Percentiles rank a stretch among this genome's conserved stretches.
Evolutionary conservation across 2,113 vertebrate genomes (phyloP).

Genomic region (Gadus chalcogrammus): DNA sequence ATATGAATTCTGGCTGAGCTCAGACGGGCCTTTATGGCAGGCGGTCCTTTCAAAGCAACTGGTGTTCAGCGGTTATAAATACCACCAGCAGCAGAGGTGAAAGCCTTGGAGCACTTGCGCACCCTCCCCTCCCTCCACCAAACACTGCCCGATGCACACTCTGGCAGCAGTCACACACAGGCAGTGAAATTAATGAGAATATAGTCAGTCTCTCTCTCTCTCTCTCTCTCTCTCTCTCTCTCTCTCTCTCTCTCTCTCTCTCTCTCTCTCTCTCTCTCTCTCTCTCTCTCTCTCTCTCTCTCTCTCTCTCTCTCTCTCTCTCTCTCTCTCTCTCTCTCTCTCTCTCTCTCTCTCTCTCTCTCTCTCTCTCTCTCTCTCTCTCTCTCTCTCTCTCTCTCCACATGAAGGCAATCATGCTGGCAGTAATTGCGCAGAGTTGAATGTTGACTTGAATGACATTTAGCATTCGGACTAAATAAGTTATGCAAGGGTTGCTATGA

Average conservation of each 20-base stretch:
- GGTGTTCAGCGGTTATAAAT: slow-evolving; percentile 44
- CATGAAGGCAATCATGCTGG: slow-evolving; percentile 53
- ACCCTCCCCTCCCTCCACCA: neutral
- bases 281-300: slow-evolving; percentile 16
- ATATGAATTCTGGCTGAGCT: slow-evolving; percentile 35
- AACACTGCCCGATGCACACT: slow-evolving; percentile 17
- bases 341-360: slow-evolving; percentile 30
- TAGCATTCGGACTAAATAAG: slow-evolving; percentile 50
- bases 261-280: slow-evolving; percentile 7
- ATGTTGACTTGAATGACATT: slow-evolving; percentile 43
- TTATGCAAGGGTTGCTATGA: slow-evolving; percentile 35
- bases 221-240: slow-evolving; percentile 32
- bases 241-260: slow-evolving; percentile 8
- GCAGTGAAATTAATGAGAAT: slow-evolving; percentile 55
- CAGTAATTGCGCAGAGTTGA: slow-evolving; percentile 48
- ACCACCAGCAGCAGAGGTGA: slow-evolving; percentile 35
- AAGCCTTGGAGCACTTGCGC: slow-evolving; percentile 28
- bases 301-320: slow-evolving; percentile 53
- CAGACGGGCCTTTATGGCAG: slow-evolving; percentile 45
- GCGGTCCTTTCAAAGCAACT: slow-evolving; percentile 52
- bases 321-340: slow-evolving; percentile 55
- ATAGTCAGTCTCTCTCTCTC: slow-evolving; percentile 56
- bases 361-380: slow-evolving; percentile 16
- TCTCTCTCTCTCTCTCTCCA: slow-evolving; percentile 17
- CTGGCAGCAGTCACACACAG: slow-evolving; percentile 49